Conservation (phyloP, 2,888 invertebrate genomes). For the Monopis laevigella region DNA sequence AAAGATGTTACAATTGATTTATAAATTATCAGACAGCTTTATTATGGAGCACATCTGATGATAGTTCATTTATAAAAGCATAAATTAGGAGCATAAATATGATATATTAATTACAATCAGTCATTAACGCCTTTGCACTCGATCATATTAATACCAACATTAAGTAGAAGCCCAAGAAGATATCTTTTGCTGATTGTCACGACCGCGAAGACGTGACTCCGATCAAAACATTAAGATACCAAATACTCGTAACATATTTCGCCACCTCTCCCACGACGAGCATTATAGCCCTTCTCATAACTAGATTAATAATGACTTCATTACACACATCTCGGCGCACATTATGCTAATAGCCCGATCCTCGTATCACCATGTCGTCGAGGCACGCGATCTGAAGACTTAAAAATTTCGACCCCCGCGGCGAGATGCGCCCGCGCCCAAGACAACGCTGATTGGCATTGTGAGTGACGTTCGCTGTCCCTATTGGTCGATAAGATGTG, state of each 20-base stretch:
- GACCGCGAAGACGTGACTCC: conserved; percentile 36
- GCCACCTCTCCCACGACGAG: conserved; percentile 26
- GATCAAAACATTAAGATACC: conserved; percentile 46
- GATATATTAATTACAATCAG: no score
- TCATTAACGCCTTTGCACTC: no score
- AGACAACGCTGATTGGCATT: conserved; percentile 50
- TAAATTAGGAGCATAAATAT: no score
- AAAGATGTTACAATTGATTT: no score
- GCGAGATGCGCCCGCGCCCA: conserved; percentile 39
- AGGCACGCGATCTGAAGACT: conserved; percentile 43
- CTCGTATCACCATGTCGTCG: conserved; percentile 38
- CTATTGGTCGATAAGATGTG: conserved; percentile 64
- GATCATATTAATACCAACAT: conserved; percentile 8
- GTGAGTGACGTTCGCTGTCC: conserved; percentile 64
- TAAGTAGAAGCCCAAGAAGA: conserved; percentile 7
- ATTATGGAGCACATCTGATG: no score
- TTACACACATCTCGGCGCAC: conserved; percentile 30
- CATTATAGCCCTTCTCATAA: conserved; percentile 6
- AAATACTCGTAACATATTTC: conserved; percentile 36
- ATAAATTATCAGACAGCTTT: no score
- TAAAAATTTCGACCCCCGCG: conserved; percentile 49
- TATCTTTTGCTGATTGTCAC: conserved; percentile 24
- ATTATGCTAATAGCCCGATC: conserved; percentile 41
- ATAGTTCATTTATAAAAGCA: no score
- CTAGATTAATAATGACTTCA: conserved; percentile 37